Percentiles rank a stretch among this genome's conserved stretches.
Conservation (phyloP, 2,888 invertebrate species). For the Globia sparganii region DNA sequence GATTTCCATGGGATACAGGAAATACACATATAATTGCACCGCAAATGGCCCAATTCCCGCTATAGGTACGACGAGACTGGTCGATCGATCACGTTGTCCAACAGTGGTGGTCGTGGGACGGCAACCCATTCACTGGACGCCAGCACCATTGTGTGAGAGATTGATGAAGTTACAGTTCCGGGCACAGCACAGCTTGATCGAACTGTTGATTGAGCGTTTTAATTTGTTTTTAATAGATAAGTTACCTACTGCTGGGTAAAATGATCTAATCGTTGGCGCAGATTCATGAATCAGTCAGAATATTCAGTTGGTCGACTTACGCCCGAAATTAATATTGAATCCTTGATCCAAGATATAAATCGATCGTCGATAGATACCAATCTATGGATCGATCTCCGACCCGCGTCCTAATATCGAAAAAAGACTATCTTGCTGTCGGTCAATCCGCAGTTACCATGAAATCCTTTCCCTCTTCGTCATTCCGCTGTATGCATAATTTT, state of each 20-base stretch:
- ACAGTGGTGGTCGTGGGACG: conserved; percentile 45
- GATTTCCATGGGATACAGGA: conserved; percentile 6
- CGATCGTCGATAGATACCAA: too few species aligned
- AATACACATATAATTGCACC: conserved; percentile 24
- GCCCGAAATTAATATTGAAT: too few species aligned
- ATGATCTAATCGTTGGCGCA: background rate
- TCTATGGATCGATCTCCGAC: too few species aligned
- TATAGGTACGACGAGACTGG: conserved; percentile 15
- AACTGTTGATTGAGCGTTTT: conserved; percentile 11
- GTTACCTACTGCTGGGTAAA: background rate
- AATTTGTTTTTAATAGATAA: conserved; percentile 25
- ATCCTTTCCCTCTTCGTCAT: too few species aligned
- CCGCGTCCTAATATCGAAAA: too few species aligned
- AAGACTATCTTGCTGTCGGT: too few species aligned
- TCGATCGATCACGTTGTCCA: conserved; percentile 60
- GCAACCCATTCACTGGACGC: conserved; percentile 44
- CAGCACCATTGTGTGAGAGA: conserved; percentile 42
- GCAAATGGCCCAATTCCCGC: conserved; percentile 26
- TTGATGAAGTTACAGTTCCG: conserved; percentile 55
- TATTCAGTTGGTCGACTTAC: background rate
- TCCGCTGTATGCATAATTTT: too few species aligned
- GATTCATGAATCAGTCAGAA: background rate
- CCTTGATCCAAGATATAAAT: too few species aligned
- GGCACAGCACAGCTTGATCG: conserved; percentile 17
- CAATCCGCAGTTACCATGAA: too few species aligned